Conservation (phyloP, 2,797 vertebrate species). For the Carduelis carduelis region DNA sequence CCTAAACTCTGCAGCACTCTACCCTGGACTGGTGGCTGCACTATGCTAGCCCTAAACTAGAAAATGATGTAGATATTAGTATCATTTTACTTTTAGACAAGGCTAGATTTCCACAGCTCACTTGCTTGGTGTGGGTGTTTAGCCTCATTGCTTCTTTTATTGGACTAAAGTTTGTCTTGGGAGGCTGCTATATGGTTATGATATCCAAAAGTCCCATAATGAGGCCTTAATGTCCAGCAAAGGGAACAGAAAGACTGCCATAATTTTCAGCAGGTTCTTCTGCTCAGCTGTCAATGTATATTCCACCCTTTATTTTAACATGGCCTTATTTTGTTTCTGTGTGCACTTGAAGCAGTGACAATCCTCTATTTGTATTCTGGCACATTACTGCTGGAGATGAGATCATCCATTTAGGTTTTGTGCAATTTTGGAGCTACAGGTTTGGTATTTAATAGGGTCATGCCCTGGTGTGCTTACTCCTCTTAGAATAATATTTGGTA, state of each 20-base stretch:
- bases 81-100: background rate
- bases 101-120: background rate
- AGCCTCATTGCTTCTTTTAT: background rate
- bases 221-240: background rate
- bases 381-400: background rate
- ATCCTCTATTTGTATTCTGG: constrained; percentile 29
- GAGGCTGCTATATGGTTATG: background rate
- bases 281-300: background rate
- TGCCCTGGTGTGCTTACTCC: background rate
- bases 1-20: background rate
- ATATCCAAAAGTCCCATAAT: background rate
- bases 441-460: constrained; percentile 48
- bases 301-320: background rate
- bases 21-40: background rate
- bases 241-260: background rate
- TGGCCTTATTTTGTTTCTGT: background rate
- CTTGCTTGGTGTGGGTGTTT: background rate
- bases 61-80: background rate
- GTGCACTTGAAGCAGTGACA: background rate
- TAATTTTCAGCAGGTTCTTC: background rate
- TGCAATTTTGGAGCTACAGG: constrained; percentile 24
- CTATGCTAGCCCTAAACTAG: background rate
- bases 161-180: background rate
- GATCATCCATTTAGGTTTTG: constrained; percentile 37
- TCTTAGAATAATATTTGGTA: background rate